These are phyloP conservation scores for Dynastes maya DNA, from an alignment of 2,888 invertebrate species.

Conservation along the genomic window DNA sequence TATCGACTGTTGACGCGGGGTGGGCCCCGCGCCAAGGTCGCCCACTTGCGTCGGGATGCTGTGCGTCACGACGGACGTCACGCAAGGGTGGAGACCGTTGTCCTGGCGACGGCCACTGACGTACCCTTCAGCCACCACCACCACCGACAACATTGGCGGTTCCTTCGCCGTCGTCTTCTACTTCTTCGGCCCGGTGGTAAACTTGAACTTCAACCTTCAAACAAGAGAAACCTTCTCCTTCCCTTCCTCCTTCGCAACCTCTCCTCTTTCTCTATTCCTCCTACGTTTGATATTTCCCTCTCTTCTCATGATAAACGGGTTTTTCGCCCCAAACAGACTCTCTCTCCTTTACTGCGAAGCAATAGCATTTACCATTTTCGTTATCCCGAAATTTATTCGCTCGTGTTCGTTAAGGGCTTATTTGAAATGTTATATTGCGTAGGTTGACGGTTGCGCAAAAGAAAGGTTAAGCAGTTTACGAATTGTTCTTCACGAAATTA, in stretches of 20 bases:
- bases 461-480: background rate
- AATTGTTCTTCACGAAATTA: background rate
- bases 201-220: constrained; percentile 53
- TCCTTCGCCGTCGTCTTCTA: constrained; percentile 18
- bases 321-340: constrained; percentile 21
- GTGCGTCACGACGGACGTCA: constrained; percentile 66
- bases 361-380: background rate
- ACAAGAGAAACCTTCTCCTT: constrained; percentile 14
- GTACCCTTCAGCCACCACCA: constrained; percentile 45
- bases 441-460: background rate
- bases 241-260: background rate
- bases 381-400: background rate
- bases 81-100: constrained; percentile 65
- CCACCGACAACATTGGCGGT: background rate
- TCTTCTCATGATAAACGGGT: background rate
- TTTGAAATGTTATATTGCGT: background rate
- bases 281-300: constrained; percentile 5
- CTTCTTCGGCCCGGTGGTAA: constrained; percentile 47
- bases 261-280: background rate
- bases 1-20: constrained; percentile 56
- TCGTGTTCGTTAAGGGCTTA: constrained; percentile 8
- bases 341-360: background rate
- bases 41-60: constrained; percentile 65
- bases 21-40: constrained; percentile 65
- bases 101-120: constrained; percentile 62